Percentiles rank a stretch among this genome's conserved stretches.
These are phyloP conservation scores for Xiphophorus couchianus DNA, from an alignment of 2,113 vertebrate genomes.

Conservation along the genomic window DNA sequence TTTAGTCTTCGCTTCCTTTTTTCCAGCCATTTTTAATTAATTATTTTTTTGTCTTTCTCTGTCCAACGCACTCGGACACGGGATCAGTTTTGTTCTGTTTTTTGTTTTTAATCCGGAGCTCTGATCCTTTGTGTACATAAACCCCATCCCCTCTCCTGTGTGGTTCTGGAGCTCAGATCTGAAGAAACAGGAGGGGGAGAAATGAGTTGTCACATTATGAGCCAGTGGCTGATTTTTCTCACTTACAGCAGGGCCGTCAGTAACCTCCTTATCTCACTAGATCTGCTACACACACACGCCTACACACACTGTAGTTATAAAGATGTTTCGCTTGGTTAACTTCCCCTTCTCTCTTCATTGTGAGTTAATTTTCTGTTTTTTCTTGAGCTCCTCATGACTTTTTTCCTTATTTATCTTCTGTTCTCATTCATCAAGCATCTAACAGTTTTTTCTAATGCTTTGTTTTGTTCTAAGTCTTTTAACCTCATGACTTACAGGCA, in stretches of 20 bases:
- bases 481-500: no score
- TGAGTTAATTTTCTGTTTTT: no score
- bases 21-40: not conserved
- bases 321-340: slow-evolving; percentile 19
- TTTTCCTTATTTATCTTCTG: not conserved
- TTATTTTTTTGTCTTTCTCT: not conserved
- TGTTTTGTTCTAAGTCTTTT: not conserved
- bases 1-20: not conserved
- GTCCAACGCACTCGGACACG: not conserved
- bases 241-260: slow-evolving; percentile 37
- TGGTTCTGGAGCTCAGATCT: slow-evolving; percentile 39
- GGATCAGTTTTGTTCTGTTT: no score
- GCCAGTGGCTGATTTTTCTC: slow-evolving; percentile 31
- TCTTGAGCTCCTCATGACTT: no score
- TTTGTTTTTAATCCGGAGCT: slow-evolving; percentile 16
- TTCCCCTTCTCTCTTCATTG: not conserved
- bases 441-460: rapidly evolving
- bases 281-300: slow-evolving; percentile 5
- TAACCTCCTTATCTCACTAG: slow-evolving; percentile 26
- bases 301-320: not conserved
- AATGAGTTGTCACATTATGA: slow-evolving; percentile 10
- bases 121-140: slow-evolving; percentile 43
- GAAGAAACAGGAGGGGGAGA: not conserved
- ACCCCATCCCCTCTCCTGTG: slow-evolving; percentile 7
- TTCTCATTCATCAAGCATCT: not conserved